Evolutionary conservation across 2,888 invertebrate species (phyloP), one percentile per base, ranked within the genome.

Genomic region (Trisateles emortualis): DNA sequence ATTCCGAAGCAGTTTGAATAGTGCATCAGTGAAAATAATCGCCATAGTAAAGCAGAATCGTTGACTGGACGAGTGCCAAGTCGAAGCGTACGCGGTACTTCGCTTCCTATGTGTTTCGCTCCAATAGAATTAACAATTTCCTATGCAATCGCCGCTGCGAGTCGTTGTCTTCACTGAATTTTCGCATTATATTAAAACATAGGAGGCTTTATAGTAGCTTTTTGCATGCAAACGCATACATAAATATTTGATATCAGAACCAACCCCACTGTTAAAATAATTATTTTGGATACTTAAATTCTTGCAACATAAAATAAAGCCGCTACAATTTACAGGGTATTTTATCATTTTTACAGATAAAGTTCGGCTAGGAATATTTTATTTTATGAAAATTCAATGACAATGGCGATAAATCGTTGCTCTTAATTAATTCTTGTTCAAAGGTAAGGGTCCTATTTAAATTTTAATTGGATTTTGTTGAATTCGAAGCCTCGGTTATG

Each of bases 71-170:
- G 68, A 52, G 58, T 84, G 90, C 91, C 91, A 91, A 85, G 78
- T 58, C 76, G 74, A 74, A 68, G 71, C 68, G 76, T 62, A 52
- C 61, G 72, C 68, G 73, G 71, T 75, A 75, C 78, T 83, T 69
- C 78, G 74, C 78, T 86, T 84, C 84, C 83, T 83, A 81, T 89
- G 83, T 86, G 84, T 86, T 87, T 84, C 83, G 82, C 80, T 80
- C 74, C 83, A 84, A 86, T 85, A 76, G 87, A 84, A 88, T 88
- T 87, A 87, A 88, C 87, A 87, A 88, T 88, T 87, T 84, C 80
- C 78, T 74, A 74, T 81, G 68, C 72, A 72, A 79, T 78, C 73
- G 77, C 68, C 78, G 66, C 62, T 61, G 69, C 61, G 64, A 50
- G 59, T 62, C 54, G 56, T 11, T 47, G 64, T 68, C 72, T 72